Conservation (phyloP, 2,888 invertebrate genomes). For the Diarsia mendica region DNA sequence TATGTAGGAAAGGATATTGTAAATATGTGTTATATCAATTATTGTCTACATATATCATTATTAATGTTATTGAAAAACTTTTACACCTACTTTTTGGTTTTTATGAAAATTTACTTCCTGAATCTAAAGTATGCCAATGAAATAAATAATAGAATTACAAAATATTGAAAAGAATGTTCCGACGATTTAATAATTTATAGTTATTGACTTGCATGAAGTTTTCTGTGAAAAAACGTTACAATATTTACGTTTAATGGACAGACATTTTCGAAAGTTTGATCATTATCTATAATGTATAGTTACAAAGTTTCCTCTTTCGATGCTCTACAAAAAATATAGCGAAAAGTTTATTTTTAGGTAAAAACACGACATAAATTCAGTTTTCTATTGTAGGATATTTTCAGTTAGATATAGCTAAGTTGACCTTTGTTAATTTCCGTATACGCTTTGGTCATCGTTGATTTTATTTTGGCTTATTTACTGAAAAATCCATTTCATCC, state of each 20-base stretch:
- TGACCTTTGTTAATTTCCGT: not conserved
- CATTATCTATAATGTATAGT: constrained; percentile 36
- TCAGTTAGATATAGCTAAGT: not conserved
- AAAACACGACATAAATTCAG: not conserved
- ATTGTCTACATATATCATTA: not conserved
- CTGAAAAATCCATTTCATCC: not conserved
- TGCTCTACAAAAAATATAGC: constrained; percentile 13
- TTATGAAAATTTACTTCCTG: not conserved
- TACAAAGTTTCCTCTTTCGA: constrained; percentile 7
- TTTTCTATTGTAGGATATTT: not conserved
- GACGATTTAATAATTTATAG: not conserved
- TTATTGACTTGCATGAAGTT: constrained; percentile 1
- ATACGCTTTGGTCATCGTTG: not conserved
- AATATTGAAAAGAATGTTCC: not conserved
- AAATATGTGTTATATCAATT: not conserved
- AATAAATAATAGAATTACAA: not conserved
- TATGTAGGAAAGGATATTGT: not conserved
- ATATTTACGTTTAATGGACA: constrained; percentile 40
- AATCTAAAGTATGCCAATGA: not conserved
- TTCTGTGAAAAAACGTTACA: constrained; percentile 23
- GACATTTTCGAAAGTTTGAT: constrained; percentile 36
- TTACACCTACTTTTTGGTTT: not conserved
- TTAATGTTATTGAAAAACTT: not conserved
- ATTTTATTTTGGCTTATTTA: not conserved
- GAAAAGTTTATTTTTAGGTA: not conserved